phyloP scores from a whole-genome alignment of 2,888 invertebrate species.

The Ichneumoninae sp. region DNA sequence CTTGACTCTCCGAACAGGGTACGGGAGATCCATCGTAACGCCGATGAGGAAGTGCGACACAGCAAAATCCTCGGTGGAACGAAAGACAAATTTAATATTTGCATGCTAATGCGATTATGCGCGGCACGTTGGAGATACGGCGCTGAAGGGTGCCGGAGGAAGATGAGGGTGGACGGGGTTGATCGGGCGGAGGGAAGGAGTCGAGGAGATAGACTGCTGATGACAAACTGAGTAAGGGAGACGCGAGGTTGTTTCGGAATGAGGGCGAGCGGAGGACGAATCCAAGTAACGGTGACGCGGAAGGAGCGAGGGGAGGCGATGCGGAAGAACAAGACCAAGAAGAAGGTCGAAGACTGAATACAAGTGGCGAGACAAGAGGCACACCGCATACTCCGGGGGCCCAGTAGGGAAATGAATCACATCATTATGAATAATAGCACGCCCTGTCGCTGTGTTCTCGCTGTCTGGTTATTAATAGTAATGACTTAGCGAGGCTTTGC shows the following conservation, averaged over 20 bases:
- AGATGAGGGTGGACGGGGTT: conserved; percentile 52
- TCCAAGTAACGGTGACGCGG: background rate
- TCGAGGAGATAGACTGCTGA: conserved; percentile 59
- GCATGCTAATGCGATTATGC: conserved; percentile 78
- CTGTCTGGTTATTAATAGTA: conserved; percentile 79
- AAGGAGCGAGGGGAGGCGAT: conserved; percentile 46
- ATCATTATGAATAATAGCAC: conserved; percentile 81
- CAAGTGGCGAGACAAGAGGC: conserved; percentile 68
- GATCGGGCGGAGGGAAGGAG: conserved; percentile 54
- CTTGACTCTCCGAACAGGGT: background rate
- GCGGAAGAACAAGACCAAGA: conserved; percentile 51
- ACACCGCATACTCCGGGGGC: conserved; percentile 59
- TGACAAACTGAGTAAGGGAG: conserved; percentile 26
- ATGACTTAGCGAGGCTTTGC: conserved; percentile 78
- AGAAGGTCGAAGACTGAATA: conserved; percentile 48
- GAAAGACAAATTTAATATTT: conserved; percentile 77
- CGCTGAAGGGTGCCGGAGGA: conserved; percentile 44
- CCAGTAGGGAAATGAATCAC: conserved; percentile 77
- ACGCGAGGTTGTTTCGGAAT: conserved; percentile 34
- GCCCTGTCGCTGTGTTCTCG: conserved; percentile 74
- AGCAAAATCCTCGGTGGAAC: conserved; percentile 12
- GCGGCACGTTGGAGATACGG: conserved; percentile 60
- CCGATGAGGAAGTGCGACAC: background rate
- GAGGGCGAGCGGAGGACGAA: conserved; percentile 34
- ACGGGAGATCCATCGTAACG: background rate